Conservation (phyloP, 1,140 invertebrate species). For the Kradibia gibbosae region DNA sequence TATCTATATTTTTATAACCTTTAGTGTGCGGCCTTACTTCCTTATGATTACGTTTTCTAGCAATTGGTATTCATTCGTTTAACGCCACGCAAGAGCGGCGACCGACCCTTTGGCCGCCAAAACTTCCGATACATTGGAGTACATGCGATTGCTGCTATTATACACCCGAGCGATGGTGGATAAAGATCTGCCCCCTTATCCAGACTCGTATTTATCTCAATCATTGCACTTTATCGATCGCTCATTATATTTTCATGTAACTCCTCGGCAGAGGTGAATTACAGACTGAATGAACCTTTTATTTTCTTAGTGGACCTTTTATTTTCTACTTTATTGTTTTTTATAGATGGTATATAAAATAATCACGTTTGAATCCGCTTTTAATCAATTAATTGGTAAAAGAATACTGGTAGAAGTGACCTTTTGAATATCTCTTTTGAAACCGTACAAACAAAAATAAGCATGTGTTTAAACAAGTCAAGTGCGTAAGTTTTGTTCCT, state of each 20-base stretch:
- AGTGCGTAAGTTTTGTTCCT: not conserved
- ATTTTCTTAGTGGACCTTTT: not conserved
- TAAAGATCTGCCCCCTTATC: constrained; percentile 9
- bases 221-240: not conserved
- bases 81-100: not conserved
- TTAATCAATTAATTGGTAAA: not conserved
- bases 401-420: no score
- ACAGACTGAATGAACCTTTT: not conserved
- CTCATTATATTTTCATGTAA: not conserved
- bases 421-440: not conserved
- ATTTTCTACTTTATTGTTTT: not conserved
- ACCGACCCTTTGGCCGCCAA: not conserved
- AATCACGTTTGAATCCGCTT: not conserved
- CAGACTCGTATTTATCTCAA: not conserved
- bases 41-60: constrained; percentile 6
- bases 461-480: not conserved
- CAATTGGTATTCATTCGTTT: not conserved
- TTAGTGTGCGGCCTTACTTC: not conserved
- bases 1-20: not conserved
- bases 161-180: not conserved
- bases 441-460: not conserved
- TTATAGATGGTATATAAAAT: not conserved
- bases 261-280: not conserved
- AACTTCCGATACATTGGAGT: not conserved
- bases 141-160: not conserved